These are phyloP conservation scores for Coptotermes formosanus DNA, from an alignment of 1,140 invertebrate genomes.

Conservation along the genomic window DNA sequence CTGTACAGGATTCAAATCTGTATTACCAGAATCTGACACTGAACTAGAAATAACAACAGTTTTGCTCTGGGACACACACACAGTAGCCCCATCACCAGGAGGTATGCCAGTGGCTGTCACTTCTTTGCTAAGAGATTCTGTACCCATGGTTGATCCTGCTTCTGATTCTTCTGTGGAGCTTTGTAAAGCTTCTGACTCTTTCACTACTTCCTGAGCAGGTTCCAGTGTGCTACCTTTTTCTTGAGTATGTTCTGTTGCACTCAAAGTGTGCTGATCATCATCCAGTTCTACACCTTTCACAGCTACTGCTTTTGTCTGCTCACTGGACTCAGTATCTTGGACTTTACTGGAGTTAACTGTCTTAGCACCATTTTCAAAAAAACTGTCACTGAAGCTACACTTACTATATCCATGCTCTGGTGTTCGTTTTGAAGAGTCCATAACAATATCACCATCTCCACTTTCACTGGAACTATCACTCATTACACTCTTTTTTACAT, in stretches of 20 bases:
- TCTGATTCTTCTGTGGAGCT: not conserved
- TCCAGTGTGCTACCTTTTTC: not conserved
- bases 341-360: not conserved
- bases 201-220: not conserved
- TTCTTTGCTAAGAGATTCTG: not conserved
- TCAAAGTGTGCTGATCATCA: not conserved
- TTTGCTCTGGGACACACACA: not conserved
- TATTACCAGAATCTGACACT: not conserved
- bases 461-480: not conserved
- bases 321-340: not conserved
- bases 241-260: not conserved
- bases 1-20: not conserved
- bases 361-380: not conserved
- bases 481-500: not conserved
- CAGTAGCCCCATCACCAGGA: not conserved
- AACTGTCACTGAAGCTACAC: not conserved
- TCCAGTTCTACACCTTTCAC: not conserved
- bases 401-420: conserved; percentile 7
- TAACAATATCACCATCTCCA: not conserved
- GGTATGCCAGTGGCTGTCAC: not conserved
- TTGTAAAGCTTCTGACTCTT: not conserved
- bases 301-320: not conserved
- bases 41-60: not conserved
- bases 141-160: not conserved
- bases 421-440: not conserved